Base-by-base conservation (phyloP, 2,797 vertebrate genomes). In the Melopsittacus undulatus region DNA sequence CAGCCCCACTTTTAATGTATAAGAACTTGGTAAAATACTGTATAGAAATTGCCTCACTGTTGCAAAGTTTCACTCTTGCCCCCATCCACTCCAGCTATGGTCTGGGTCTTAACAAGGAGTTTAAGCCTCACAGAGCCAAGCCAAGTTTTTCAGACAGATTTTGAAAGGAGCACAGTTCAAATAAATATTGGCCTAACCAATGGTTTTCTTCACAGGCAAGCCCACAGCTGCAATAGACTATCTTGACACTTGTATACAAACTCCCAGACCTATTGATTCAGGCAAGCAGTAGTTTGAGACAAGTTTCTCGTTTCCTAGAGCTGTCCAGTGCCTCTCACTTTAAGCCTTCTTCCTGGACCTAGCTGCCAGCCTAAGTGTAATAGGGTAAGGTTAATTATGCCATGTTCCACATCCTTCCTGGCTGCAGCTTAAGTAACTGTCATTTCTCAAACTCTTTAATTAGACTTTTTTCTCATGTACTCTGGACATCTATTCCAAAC, bases 341-440 rank as follows among this genome's bases (percentile, higher is more conserved):
- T 62, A 92, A 91, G 70, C 46, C 22, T 86, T 88, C 54, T 94
- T 95, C 93, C 94, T 92, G 85, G 52, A 90, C 66, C 17, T 83
- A 62, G n/a, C 83, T 83, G 79, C 68, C 83, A 94, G 73, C 76
- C 92, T 32, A 83, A 89, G 52, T 9, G 5, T 57, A 88, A 83
- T n/a, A 72, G 38, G 54, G 46, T 75, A 91, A 96, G 88, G 95
- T 91, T 95, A 91, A 95, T 95, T 90, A 82, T 86, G 59, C 67
- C 83, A 76, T 88, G 76, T 88, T 95, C 85, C 62, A 96, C 80
- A 92, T 91, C 96, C 95, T 96, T 96, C 96, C 95, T 95, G 90
- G 30, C 54, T 94, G 36, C 46, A 63, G 59, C 59, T 86, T 96
- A 94, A 91, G 95, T 91, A 92, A 77, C 49, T 90, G 59, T 69